These are phyloP conservation scores for Esox lucius DNA, from an alignment of 2,797 vertebrate genomes.

Conservation along the genomic window DNA sequence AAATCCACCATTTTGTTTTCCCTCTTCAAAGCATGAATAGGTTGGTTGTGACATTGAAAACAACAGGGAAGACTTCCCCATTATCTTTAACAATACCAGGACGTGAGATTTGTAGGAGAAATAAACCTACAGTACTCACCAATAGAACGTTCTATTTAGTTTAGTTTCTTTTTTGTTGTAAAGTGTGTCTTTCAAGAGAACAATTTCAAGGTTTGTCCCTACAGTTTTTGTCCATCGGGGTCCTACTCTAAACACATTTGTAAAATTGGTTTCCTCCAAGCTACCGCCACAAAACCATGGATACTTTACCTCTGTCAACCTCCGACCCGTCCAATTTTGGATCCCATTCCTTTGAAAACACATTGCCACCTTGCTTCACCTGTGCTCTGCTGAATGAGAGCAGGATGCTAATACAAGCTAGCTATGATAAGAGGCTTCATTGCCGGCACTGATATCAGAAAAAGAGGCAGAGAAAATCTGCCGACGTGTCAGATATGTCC, in stretches of 20 bases:
- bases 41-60: background rate
- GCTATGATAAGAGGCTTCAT: conserved; percentile 57
- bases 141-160: background rate
- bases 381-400: conserved; percentile 44
- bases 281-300: background rate
- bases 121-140: no score
- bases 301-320: background rate
- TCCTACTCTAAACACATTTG: background rate
- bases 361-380: conserved; percentile 24
- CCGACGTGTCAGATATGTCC: conserved; percentile 48
- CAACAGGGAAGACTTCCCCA: background rate
- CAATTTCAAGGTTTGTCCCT: background rate
- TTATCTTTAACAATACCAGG: no score
- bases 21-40: background rate
- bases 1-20: background rate
- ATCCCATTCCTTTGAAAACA: no score
- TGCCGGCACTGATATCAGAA: conserved; percentile 47
- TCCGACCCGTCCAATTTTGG: background rate
- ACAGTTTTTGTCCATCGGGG: background rate
- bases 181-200: background rate
- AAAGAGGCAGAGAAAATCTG: conserved; percentile 57
- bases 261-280: background rate
- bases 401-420: conserved; percentile 57
- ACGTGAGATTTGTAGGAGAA: no score
- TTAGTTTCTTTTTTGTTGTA: no score